Percentiles rank a stretch among this genome's conserved stretches.
phyloP scores from a whole-genome alignment of 2,113 vertebrate genomes.

The Sciurus niger region DNA sequence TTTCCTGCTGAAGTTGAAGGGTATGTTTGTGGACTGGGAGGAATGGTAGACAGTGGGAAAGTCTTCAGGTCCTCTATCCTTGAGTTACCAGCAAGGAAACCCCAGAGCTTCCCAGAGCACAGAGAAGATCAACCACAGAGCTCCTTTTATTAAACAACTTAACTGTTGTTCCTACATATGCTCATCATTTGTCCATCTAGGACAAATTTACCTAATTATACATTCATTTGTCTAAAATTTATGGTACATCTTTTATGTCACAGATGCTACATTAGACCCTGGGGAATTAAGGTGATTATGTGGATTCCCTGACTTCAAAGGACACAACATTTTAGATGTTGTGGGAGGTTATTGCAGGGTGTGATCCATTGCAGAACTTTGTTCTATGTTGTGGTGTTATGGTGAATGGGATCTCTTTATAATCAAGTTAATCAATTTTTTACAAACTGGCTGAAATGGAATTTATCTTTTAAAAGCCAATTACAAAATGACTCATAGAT shows the following conservation, averaged over 20 bases:
- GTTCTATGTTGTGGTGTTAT: neutral
- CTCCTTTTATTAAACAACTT: neutral
- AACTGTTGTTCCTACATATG: neutral
- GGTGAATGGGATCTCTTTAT: neutral
- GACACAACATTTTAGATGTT: neutral
- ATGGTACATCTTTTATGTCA: neutral
- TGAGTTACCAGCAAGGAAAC: neutral
- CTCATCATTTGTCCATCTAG: neutral
- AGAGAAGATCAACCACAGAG: neutral
- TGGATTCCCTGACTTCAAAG: neutral
- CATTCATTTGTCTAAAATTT: neutral
- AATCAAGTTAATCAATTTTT: constrained; percentile 10
- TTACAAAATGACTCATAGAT: neutral
- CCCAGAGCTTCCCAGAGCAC: neutral
- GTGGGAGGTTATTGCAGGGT: neutral
- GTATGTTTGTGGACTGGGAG: neutral
- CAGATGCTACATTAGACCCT: neutral
- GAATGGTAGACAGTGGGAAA: neutral
- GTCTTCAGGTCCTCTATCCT: neutral
- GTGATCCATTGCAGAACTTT: neutral
- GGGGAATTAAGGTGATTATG: neutral
- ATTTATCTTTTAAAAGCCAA: constrained; percentile 25
- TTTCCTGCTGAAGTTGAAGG: neutral
- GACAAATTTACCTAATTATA: neutral
- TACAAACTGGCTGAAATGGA: neutral